phyloP scores from a whole-genome alignment of 2,797 vertebrate species.

The Takifugu rubripes region DNA sequence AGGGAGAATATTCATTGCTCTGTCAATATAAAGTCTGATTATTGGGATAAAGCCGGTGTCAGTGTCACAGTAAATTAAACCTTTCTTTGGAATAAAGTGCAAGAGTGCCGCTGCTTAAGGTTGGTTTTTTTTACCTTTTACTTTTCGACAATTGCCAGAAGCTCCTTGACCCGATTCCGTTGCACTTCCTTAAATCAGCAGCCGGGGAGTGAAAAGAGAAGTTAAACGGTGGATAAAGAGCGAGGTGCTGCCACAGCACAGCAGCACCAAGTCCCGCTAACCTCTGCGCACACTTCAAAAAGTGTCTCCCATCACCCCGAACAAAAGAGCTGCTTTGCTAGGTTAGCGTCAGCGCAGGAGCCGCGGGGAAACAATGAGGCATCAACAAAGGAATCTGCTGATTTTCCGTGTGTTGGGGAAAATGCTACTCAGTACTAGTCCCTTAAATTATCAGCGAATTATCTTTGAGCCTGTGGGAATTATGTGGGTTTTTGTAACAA shows the following conservation, averaged over 20 bases:
- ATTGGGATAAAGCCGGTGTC: conserved; percentile 34
- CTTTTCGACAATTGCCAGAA: conserved; percentile 36
- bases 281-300: conserved; percentile 72
- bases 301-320: conserved; percentile 71
- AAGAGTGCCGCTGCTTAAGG: conserved; percentile 25
- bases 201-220: conserved; percentile 45
- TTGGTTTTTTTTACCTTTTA: conserved; percentile 11
- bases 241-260: conserved; percentile 68
- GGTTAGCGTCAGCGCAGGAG: conserved; percentile 77
- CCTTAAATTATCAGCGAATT: conserved; percentile 73
- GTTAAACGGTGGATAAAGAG: conserved; percentile 63
- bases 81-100: conserved; percentile 23
- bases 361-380: conserved; percentile 58
- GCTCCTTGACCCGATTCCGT: conserved; percentile 57
- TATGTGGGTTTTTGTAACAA: conserved; percentile 72
- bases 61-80: conserved; percentile 29
- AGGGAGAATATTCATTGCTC: conserved; percentile 32
- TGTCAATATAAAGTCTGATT: conserved; percentile 27
- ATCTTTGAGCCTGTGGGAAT: conserved; percentile 73
- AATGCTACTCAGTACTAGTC: conserved; percentile 72
- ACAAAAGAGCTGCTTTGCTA: conserved; percentile 76
- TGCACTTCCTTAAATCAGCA: conserved; percentile 58
- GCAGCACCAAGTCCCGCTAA: conserved; percentile 71
- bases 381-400: conserved; percentile 73
- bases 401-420: conserved; percentile 51